Evolutionary conservation across 2,888 invertebrate genomes (phyloP), one percentile per base, ranked within the genome.

Genomic region (Epinotia nisella): DNA sequence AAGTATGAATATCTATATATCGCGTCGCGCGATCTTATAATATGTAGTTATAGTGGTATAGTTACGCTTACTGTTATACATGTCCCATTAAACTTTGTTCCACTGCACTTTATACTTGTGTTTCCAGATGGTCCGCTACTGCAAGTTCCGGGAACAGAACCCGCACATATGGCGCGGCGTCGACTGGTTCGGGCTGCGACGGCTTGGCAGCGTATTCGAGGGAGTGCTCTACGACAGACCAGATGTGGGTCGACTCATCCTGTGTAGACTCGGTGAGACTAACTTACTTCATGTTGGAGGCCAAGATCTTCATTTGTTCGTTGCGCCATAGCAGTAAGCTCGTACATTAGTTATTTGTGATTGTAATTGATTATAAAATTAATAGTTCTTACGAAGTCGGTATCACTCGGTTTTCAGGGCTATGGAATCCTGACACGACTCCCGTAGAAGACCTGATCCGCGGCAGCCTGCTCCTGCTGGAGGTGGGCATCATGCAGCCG

Each of bases 401-500:
- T 29, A 29, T 7, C 15, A 49, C 5, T 15, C 7, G 15, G n/a
- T 55, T 80, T 81, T 5, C 84, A 95, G 96, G 96, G 55, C 93
- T 95, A 77, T 97, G 97, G 97, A 94, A 96, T 77, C 95, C 97
- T 0, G 95, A 94, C 75, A 94, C 94, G 70, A 92, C 94, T 7
- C 86, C 95, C 0, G 90, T 95, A 0, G 96, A 96, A 17, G 96
- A 97, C 80, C 86, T 97, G 11, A 95, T 97, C 79, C 95, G 96
- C 75, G 95, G 96, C 0, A 94, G 95, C 0, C 90, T 96, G 35
- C 89, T 96, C 0, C 89, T 96, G 2, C 88, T 97, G 51, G 97
- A 97, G 83, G 87, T 97, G 3, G 97, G 97, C 11, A 95, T 96
- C 73, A 88, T 97, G 85, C 97, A 97, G 86, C 96, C 96, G 0